Base-by-base conservation (phyloP, 2,797 vertebrate species). In the Hydrophis major region DNA sequence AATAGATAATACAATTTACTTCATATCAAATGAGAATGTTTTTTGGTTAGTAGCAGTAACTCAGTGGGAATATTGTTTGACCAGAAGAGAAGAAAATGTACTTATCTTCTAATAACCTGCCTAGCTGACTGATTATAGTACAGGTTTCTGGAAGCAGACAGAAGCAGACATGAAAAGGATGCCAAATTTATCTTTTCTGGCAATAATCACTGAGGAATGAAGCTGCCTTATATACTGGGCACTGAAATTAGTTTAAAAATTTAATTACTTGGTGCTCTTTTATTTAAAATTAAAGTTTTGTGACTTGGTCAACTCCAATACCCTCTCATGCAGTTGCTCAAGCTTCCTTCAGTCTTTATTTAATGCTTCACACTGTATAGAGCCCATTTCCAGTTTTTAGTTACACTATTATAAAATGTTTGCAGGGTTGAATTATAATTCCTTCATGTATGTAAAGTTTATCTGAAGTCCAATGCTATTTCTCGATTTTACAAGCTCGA, bases 261-360 rank as follows among this genome's bases (percentile, higher is more conserved):
- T 53, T 94, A 96, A 95, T 95, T 95, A 94, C 89, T 0, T 0
- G 93, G 93, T 95, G 94, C 94, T 95, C 89, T 92, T 94, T 94
- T 92, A 88, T 88, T 90, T 95, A 96, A 94, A 96, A 96, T 95
- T 94, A 95, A 95, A 96, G 95, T 96, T 97, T 95, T 97, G 94
- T 97, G 96, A 96, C 94, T 96, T 94, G 92, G 92, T 95, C 93
- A 94, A 91, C 93, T 95, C 88, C 94, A 96, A 95, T 93, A 93
- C 94, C 91, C 94, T 95, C 69, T 83, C 13, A 59, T 92, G 94
- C 95, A 95, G 86, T 93, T 86, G 91, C 93, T 0, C 10, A 92
- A 88, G 66, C 42, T 27, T 57, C 32, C 83, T 5, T 61, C 18
- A 0, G 25, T 57, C 57, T 86, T 4, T 86, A 89, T 63, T 66